phyloP scores from a whole-genome alignment of 2,888 invertebrate genomes.

The Artemia sp. region DNA sequence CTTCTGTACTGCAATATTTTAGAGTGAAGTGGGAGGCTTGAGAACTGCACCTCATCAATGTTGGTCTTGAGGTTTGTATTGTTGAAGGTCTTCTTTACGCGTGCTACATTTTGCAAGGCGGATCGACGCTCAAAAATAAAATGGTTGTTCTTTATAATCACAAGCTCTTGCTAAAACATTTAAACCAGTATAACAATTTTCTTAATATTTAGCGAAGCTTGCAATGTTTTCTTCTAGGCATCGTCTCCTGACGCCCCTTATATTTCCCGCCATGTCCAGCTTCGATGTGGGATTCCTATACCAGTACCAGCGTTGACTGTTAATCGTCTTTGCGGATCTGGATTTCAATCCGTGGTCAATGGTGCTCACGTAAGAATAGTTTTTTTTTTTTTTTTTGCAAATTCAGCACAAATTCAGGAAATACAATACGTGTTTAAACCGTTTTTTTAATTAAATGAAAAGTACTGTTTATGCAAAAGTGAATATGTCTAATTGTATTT shows the following conservation, averaged over 20 bases:
- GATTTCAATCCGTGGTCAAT: conserved; percentile 84
- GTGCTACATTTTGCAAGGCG: no score
- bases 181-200: not conserved
- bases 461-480: no score
- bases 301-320: conserved; percentile 68
- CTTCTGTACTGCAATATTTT: no score
- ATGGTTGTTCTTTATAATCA: conserved; percentile 12
- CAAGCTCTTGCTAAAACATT: not conserved
- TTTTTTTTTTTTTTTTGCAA: not conserved
- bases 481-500: no score
- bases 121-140: not conserved
- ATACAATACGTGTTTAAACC: not conserved
- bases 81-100: no score
- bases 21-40: no score
- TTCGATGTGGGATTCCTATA: conserved; percentile 66
- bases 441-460: no score
- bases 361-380: conserved; percentile 54
- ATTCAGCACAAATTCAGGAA: not conserved
- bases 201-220: conserved; percentile 14
- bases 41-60: no score
- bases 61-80: no score
- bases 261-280: conserved; percentile 67
- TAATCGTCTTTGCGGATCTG: conserved; percentile 90
- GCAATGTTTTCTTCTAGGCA: conserved; percentile 36
- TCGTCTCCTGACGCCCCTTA: conserved; percentile 67